These are phyloP conservation scores for Porites divaricata DNA, from an alignment of 92 coral and sea anemone species.

Conservation along the genomic window DNA sequence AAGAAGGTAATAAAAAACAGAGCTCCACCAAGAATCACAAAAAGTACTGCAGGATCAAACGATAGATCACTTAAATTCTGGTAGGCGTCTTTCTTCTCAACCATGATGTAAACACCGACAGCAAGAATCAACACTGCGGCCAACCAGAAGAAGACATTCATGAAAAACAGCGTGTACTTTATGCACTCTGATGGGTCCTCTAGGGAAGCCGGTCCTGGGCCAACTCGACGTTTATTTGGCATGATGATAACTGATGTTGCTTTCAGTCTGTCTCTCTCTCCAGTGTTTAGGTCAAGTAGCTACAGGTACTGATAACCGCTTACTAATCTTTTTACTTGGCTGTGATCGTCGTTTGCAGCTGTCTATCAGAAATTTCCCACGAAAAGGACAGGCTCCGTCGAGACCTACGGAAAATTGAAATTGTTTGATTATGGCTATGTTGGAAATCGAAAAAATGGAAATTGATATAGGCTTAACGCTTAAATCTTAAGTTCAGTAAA, in stretches of 20 bases:
- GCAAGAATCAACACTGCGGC: constrained; percentile 56
- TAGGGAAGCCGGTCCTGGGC: constrained; percentile 20
- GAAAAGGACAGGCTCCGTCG: neutral
- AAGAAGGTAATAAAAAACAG: constrained; percentile 71
- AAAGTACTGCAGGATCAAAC: constrained; percentile 69
- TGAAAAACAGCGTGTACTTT: constrained; percentile 64
- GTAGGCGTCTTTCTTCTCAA: constrained; percentile 61
- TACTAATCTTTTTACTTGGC: neutral
- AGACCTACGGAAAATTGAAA: neutral
- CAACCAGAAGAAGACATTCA: constrained; percentile 76
- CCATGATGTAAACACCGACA: constrained; percentile 65
- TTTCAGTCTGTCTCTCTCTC: neutral
- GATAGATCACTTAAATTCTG: constrained; percentile 55
- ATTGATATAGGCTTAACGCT: neutral
- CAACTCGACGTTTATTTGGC: constrained; percentile 27
- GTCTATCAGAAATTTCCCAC: neutral
- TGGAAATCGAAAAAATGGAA: neutral
- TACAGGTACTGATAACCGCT: neutral
- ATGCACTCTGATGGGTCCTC: constrained; percentile 63
- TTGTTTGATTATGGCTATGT: neutral
- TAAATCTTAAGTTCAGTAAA: neutral
- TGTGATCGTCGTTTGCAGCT: neutral
- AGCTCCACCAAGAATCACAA: constrained; percentile 56
- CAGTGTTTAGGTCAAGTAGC: no score
- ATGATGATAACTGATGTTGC: neutral